Evolutionary conservation across 2,113 vertebrate species (phyloP), one percentile per base, ranked within the genome.

Genomic region (Microtus ochrogaster): DNA sequence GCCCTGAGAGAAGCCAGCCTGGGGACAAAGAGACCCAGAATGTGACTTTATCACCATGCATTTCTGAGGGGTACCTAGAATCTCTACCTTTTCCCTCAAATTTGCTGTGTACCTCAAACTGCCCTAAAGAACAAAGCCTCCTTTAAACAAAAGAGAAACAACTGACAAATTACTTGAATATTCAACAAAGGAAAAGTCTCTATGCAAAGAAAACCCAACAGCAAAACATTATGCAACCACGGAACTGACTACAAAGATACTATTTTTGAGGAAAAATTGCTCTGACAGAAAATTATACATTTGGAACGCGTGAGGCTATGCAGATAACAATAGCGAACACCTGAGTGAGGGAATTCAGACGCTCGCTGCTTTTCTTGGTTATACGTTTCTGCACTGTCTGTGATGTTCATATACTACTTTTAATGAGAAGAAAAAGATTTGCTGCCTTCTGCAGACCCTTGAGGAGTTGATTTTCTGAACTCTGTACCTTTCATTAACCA

Each of bases 201-300:
- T 49, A 19, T 91, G 5, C 70, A 17, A 65, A 92, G 88, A 66
- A 90, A 76, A 93, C n/a, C 76, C 70, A n/a, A 0, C 52, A 16
- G 61, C 36, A 47, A 91, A 95, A 96, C 92, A 88, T 39, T 66
- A 70, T 36, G 44, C 28, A 87, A 70, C 30, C 65, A 39, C 39
- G n/a, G 44, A 68, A 92, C 36, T 24, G 63, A 96, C 30, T 89
- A n/a, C 70, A 84, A 44, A 93, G 90, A 77, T 24, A 61, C 94
- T 79, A 28, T 81, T 28, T 49, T 39, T 24, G 7, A 13, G 3
- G 33, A 1, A 70, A 41, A 90, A 70, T 58, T 33, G 17, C 63
- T 30, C 47, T 28, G 61, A 88, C 19, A 33, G 77, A 58, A 90
- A 94, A 96, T 68, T 58, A n/a, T 70, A 76, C 72, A 3, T 65